phyloP scores from a whole-genome alignment of 2,888 invertebrate genomes.

The Diloba caeruleocephala region DNA sequence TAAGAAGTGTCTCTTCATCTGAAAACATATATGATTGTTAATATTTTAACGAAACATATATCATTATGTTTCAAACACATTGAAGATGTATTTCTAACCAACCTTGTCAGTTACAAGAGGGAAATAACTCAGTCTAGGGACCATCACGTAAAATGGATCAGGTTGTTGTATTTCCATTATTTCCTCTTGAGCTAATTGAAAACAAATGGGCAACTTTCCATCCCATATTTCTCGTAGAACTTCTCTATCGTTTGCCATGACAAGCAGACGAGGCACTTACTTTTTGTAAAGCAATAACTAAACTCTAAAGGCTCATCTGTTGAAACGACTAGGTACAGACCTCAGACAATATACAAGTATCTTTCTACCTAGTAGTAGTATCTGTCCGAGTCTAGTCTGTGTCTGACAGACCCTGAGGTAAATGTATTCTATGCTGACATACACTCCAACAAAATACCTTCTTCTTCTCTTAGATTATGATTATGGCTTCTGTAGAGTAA shows the following conservation, averaged over 20 bases:
- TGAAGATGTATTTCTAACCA: conserved; percentile 20
- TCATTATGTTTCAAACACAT: neutral
- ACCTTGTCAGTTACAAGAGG: conserved; percentile 98
- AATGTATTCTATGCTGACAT: too few relatives aligned
- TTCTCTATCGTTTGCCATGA: conserved; percentile 98
- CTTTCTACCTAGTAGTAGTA: too few relatives aligned
- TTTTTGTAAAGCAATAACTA: too few relatives aligned
- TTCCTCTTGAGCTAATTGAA: conserved; percentile 96
- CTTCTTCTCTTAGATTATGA: too few relatives aligned
- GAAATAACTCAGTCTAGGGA: conserved; percentile 97
- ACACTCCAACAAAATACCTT: too few relatives aligned
- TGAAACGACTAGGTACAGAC: too few relatives aligned
- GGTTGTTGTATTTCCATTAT: conserved; percentile 96
- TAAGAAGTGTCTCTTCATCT: conserved; percentile 96
- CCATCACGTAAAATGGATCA: conserved; percentile 97
- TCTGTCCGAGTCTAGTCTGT: too few relatives aligned
- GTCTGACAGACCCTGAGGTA: too few relatives aligned
- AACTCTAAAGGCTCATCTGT: too few relatives aligned
- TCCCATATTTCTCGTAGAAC: conserved; percentile 98
- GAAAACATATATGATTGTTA: conserved; percentile 48
- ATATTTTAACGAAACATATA: neutral
- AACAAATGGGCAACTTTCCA: conserved; percentile 97
- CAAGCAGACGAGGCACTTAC: neutral
- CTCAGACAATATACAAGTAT: too few relatives aligned
- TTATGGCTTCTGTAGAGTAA: too few relatives aligned